phyloP scores from a whole-genome alignment of 2,113 vertebrate species.

The Hydrolagus affinis region DNA sequence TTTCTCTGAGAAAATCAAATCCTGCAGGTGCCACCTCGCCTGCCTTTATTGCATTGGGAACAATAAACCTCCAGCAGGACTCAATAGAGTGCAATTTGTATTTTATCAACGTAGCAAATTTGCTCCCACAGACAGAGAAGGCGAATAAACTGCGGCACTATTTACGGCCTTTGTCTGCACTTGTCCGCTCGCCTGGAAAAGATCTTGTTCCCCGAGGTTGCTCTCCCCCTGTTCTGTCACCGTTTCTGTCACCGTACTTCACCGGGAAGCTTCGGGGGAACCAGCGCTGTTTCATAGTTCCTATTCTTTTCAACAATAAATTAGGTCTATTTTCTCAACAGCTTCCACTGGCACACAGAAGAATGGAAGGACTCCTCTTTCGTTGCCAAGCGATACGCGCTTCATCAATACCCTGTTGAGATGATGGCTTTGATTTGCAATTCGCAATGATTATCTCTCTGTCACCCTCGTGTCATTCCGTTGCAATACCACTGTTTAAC shows the following conservation, averaged over 20 bases:
- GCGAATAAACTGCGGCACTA: slow-evolving; percentile 3
- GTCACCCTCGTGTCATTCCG: neutral
- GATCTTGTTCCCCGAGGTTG: neutral
- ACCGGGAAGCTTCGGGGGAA: neutral
- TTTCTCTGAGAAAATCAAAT: slow-evolving; percentile 27
- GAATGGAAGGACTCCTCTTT: neutral
- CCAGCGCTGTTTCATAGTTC: neutral
- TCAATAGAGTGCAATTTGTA: slow-evolving; percentile 11
- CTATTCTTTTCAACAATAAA: neutral
- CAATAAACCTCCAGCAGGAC: neutral
- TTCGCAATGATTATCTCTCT: neutral
- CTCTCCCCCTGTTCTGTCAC: too few relatives aligned
- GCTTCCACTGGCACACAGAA: neutral
- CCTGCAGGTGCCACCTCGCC: slow-evolving; percentile 18
- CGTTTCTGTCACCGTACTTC: neutral
- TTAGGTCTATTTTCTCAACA: neutral
- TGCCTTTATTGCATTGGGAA: slow-evolving; percentile 15
- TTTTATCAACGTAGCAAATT: slow-evolving; percentile 20
- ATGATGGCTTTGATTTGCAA: neutral
- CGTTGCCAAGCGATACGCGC: too few relatives aligned
- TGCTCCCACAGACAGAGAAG: neutral
- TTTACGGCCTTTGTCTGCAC: neutral
- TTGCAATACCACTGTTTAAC: neutral
- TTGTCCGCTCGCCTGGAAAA: neutral
- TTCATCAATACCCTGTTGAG: neutral